Conservation (phyloP, 2,888 invertebrate genomes). For the Himalopsyche kuldschensis region DNA sequence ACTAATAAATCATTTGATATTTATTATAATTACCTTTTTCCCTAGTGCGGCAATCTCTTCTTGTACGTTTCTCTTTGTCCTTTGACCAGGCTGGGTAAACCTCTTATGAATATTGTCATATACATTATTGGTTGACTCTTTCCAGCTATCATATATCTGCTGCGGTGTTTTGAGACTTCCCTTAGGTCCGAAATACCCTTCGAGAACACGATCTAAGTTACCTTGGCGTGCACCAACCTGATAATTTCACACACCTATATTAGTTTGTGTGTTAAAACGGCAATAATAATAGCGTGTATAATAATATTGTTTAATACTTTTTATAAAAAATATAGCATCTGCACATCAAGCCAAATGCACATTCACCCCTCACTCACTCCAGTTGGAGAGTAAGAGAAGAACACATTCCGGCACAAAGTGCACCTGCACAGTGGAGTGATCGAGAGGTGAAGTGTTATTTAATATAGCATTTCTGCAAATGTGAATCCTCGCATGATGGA, state of each 20-base stretch:
- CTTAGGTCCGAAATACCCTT: slow-evolving; percentile 75
- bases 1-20: not conserved
- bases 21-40: slow-evolving; percentile 14
- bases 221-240: slow-evolving; percentile 74
- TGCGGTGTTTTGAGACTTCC: slow-evolving; percentile 60
- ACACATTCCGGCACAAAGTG: too few relatives aligned
- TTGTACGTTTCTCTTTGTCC: slow-evolving; percentile 30
- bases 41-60: slow-evolving; percentile 17
- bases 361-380: too few relatives aligned
- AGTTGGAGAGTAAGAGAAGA: too few relatives aligned
- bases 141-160: slow-evolving; percentile 47
- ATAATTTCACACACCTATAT: not conserved
- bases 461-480: too few relatives aligned
- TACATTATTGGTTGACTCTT: slow-evolving; percentile 42
- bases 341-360: too few relatives aligned
- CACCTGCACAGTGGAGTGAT: too few relatives aligned
- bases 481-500: too few relatives aligned
- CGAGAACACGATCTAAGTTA: slow-evolving; percentile 74
- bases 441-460: too few relatives aligned
- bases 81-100: slow-evolving; percentile 13
- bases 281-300: too few relatives aligned
- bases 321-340: too few relatives aligned
- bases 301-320: too few relatives aligned
- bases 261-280: too few relatives aligned
- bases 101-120: slow-evolving; percentile 26